Evolutionary conservation across 2,797 vertebrate species (phyloP), one percentile per base, ranked within the genome.

Genomic region (Dipus sagitta): DNA sequence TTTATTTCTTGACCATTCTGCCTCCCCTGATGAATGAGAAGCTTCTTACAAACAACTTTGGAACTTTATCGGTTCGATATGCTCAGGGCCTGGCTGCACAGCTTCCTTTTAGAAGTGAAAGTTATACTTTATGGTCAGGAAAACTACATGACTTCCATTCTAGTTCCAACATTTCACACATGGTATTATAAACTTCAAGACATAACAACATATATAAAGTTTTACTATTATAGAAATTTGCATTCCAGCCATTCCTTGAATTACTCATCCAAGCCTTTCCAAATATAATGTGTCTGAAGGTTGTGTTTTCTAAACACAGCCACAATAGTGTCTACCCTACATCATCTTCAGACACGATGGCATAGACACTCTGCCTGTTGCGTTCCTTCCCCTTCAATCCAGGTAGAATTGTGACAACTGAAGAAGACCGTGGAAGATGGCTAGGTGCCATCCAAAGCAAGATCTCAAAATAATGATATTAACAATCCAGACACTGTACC

Each of bases 1-100:
- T 84, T 79, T 76, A 65, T 70, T 72, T 93, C 82, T 88, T 96
- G 77, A 86, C 38, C 93, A 90, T 83, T 72, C 47, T 79, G 20
- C 15, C 15, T 90, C 32, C 32, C 65, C 28, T 52, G 20, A 67
- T n/a, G 72, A 83, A 77, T 75, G 76, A 85, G 21, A 71, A 85
- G 21, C 13, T 58, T 20, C 47, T 92, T 67, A 82, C 85, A 95
- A 90, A 67, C 34, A 80, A 80, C 42, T 74, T 86, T 74, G 67
- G 87, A 88, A 79, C 60, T 93, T 65, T 76, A 42, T 47, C 30
- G 71, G 42, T 82, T 83, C 91, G 24, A 70, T 60, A 62, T 92
- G 78, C 47, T 91, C 58, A 70, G 60, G 24, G 78, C 68, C 64
- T 87, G 70, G 18, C 24, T 78, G 2, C 1, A 80, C 1, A 82